These are phyloP conservation scores for Urocitellus parryii DNA, from an alignment of 2,113 vertebrate species.

Conservation along the genomic window DNA sequence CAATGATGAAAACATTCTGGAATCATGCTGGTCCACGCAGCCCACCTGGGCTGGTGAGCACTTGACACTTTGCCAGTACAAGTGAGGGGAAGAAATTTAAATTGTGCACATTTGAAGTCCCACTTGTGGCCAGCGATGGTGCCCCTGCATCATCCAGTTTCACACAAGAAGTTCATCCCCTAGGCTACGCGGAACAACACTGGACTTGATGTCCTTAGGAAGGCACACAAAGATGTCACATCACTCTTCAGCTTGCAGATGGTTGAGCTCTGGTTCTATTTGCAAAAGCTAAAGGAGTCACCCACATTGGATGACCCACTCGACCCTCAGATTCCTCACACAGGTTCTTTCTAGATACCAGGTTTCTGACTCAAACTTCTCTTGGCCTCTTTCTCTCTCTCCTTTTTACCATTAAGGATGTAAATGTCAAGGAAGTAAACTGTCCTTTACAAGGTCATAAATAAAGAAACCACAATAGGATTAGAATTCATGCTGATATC, in stretches of 20 bases:
- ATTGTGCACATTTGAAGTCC: neutral
- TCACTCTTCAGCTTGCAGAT: neutral
- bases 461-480: neutral
- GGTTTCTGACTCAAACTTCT: neutral
- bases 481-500: neutral
- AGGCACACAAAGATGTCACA: neutral
- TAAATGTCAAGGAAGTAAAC: neutral
- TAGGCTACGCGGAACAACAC: neutral
- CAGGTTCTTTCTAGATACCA: too few species aligned
- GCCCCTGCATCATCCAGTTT: rapidly evolving
- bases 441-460: neutral
- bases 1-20: rapidly evolving
- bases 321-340: too few species aligned
- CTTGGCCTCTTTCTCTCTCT: rapidly evolving
- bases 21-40: rapidly evolving
- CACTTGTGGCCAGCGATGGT: too few species aligned
- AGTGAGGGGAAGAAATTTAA: too few species aligned
- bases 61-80: rapidly evolving
- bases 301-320: too few species aligned
- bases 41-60: too few species aligned
- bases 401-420: neutral
- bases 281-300: too few species aligned
- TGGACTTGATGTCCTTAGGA: neutral
- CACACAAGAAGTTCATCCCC: rapidly evolving
- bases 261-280: too few species aligned